These are phyloP conservation scores for Raja brachyura DNA, from an alignment of 2,113 vertebrate genomes.

Conservation along the genomic window DNA sequence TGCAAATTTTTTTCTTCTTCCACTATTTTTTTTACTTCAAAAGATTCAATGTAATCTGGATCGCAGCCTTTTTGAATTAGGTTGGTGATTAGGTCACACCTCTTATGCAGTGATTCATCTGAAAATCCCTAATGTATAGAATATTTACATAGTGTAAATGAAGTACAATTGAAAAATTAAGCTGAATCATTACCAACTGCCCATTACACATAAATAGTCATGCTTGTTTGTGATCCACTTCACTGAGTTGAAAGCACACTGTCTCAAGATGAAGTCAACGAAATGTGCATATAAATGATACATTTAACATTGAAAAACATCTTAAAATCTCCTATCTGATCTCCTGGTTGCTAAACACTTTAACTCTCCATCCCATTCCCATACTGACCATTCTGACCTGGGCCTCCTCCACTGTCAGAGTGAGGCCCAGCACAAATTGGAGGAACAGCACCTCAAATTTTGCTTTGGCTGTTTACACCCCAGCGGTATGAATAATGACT, in stretches of 20 bases:
- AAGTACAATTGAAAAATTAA: neutral
- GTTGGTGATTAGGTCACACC: conserved; percentile 74
- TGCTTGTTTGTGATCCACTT: neutral
- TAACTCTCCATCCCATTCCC: no score
- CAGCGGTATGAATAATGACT: no score
- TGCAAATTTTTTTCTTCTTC: conserved; percentile 66
- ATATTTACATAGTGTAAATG: conserved; percentile 28
- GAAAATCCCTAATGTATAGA: conserved; percentile 75
- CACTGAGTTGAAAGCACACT: neutral
- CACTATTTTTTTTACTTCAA: conserved; percentile 62
- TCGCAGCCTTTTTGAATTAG: conserved; percentile 76
- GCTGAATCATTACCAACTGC: neutral
- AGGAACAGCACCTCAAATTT: no score
- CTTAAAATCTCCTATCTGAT: neutral
- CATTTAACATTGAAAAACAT: neutral
- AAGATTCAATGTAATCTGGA: conserved; percentile 71
- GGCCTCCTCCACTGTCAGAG: no score
- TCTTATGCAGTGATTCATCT: conserved; percentile 61
- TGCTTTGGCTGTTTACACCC: no score
- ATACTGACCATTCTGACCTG: no score
- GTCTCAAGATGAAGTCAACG: neutral
- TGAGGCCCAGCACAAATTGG: no score
- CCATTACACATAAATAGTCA: neutral
- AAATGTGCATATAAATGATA: neutral
- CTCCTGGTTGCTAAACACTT: no score